Evolutionary conservation across 64 coral and sea anemone genomes (phyloP).

Genomic region (Hydrozoanthus tunicans): DNA sequence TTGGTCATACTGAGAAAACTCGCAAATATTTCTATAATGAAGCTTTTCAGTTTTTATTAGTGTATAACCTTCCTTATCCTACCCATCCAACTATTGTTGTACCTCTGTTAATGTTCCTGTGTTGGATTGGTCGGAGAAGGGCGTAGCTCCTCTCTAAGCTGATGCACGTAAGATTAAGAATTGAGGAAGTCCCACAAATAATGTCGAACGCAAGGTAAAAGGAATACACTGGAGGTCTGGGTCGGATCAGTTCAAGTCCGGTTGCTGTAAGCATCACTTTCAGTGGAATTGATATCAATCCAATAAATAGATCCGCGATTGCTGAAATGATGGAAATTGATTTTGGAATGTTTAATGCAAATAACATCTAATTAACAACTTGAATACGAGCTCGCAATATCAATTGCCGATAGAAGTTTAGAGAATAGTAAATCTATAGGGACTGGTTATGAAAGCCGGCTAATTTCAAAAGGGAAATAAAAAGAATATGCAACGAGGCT

Average conservation of each 20-base stretch:
- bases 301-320: constrained; percentile 77
- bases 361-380: neutral
- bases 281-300: constrained; percentile 64
- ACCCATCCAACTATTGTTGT: neutral
- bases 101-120: constrained; percentile 88
- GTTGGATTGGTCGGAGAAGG: constrained; percentile 70
- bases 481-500: no score
- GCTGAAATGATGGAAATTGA: constrained; percentile 21
- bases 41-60: no score
- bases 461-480: no score
- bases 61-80: neutral
- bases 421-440: neutral
- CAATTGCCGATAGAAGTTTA: neutral
- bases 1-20: no score
- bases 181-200: constrained; percentile 77
- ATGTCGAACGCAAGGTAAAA: constrained; percentile 71
- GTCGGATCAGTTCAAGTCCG: neutral
- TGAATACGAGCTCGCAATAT: no score
- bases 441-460: no score
- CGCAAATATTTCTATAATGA: no score
- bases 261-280: constrained; percentile 52
- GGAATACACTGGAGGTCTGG: neutral
- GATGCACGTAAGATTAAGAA: constrained; percentile 84
- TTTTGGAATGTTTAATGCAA: neutral
- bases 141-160: constrained; percentile 85